These are phyloP conservation scores for Stictonetta naevosa DNA, from an alignment of 2,113 vertebrate genomes.

Conservation along the genomic window DNA sequence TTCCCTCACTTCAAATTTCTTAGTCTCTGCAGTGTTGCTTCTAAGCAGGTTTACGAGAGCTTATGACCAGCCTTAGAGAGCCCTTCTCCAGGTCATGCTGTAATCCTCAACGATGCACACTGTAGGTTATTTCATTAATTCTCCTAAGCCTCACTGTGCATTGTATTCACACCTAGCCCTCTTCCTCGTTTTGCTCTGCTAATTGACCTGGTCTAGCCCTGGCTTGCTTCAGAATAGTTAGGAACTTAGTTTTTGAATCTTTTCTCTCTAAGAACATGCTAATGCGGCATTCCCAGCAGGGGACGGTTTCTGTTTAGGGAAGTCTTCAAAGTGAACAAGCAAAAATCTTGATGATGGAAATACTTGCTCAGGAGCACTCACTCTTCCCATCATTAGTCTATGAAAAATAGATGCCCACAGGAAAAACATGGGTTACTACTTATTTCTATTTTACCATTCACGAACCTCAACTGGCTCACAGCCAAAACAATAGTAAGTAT, in stretches of 20 bases:
- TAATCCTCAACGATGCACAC: neutral
- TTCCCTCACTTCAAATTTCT: neutral
- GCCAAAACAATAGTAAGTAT: conserved; percentile 23
- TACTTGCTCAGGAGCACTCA: neutral
- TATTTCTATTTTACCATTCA: neutral
- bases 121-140: neutral
- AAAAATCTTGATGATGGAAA: neutral
- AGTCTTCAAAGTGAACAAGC: neutral
- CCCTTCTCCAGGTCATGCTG: neutral
- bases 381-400: neutral
- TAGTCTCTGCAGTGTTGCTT: neutral
- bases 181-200: neutral
- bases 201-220: neutral
- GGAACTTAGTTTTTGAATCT: neutral
- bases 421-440: neutral
- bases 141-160: neutral
- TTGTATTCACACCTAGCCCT: neutral
- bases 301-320: neutral
- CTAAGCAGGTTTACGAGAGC: neutral
- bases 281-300: neutral
- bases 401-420: neutral
- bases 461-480: neutral
- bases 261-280: neutral
- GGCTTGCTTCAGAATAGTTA: neutral
- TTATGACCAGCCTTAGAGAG: neutral